Conservation (phyloP, 1,140 invertebrate genomes). For the Neodiprion lecontei region DNA sequence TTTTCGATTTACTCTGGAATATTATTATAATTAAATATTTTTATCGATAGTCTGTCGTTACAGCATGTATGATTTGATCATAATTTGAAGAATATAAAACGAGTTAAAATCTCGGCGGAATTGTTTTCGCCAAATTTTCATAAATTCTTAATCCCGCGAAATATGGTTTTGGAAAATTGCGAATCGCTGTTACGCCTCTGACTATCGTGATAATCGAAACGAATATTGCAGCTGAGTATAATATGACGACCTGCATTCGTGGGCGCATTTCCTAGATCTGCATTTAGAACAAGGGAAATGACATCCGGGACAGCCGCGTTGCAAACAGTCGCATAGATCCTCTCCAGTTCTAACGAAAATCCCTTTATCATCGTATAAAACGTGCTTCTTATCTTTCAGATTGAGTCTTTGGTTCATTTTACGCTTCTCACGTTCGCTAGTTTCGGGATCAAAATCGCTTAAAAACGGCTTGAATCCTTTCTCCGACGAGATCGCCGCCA, state of each 20-base stretch:
- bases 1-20: constrained; percentile 50
- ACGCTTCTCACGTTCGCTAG: constrained; percentile 55
- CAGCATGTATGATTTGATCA: background rate
- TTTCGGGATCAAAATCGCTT: constrained; percentile 57
- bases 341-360: constrained; percentile 60
- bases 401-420: constrained; percentile 55
- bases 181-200: too few relatives aligned
- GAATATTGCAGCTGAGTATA: background rate
- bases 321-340: constrained; percentile 83
- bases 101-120: background rate
- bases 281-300: constrained; percentile 83
- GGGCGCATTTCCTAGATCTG: constrained; percentile 67
- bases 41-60: background rate
- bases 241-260: constrained; percentile 64
- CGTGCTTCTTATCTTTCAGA: constrained; percentile 43
- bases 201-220: too few relatives aligned
- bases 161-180: too few relatives aligned
- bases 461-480: constrained; percentile 38
- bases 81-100: background rate
- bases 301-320: constrained; percentile 75
- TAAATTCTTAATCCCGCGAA: too few relatives aligned
- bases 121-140: background rate
- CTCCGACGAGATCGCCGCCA: too few relatives aligned
- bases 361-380: constrained; percentile 54
- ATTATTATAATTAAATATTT: constrained; percentile 2